A percentile compares a stretch with the other conserved stretches of the same genome.
phyloP scores from a whole-genome alignment of 2,797 vertebrate genomes.

The Triplophysa bombifrons region DNA sequence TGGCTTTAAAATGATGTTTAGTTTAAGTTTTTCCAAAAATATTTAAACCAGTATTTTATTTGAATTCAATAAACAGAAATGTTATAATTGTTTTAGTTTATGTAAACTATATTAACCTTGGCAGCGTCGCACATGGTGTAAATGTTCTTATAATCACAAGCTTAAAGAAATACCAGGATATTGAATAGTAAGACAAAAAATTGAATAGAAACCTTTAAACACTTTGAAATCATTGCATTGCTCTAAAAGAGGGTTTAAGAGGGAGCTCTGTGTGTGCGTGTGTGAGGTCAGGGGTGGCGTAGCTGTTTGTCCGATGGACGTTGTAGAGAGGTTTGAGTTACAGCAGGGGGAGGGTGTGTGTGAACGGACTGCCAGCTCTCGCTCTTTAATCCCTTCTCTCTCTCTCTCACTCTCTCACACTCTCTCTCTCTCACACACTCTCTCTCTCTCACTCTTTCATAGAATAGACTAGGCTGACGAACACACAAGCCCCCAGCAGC shows the following conservation, averaged over 20 bases:
- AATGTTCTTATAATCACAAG: no score
- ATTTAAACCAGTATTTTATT: no score
- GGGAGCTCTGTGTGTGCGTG: neutral
- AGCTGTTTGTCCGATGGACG: constrained; percentile 36
- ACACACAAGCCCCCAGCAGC: constrained; percentile 27
- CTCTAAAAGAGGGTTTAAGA: neutral
- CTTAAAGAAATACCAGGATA: no score
- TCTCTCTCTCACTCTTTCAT: neutral
- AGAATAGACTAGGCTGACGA: constrained; percentile 23
- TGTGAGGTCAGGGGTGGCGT: constrained; percentile 28
- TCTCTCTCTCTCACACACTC: constrained; percentile 3
- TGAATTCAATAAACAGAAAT: no score
- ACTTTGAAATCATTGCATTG: no score
- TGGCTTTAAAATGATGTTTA: no score
- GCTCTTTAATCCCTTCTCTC: constrained; percentile 1
- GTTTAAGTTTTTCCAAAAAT: no score
- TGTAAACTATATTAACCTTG: no score
- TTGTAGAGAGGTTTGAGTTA: constrained; percentile 41
- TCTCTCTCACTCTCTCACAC: constrained; percentile 11
- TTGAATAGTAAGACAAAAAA: no score
- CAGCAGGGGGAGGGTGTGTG: constrained; percentile 37
- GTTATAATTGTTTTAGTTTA: no score
- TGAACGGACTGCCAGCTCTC: constrained; percentile 25
- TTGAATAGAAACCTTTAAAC: no score
- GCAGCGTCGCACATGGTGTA: no score